Conservation (phyloP, 2,113 vertebrate genomes). For the Pavo muticus region DNA sequence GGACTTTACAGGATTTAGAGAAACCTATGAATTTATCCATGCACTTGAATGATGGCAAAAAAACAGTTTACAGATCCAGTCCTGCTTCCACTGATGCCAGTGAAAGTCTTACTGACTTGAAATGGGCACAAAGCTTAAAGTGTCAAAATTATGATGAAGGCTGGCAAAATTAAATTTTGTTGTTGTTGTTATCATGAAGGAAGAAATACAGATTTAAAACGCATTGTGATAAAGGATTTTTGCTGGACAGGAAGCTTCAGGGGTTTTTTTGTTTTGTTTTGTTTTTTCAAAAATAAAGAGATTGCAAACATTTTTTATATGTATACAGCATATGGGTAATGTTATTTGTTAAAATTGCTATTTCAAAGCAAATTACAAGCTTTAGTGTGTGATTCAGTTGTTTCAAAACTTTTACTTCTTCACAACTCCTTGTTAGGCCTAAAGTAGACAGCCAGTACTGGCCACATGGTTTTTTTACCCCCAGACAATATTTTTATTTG, state of each 20-base stretch:
- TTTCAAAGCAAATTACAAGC: constrained; percentile 1
- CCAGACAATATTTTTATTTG: not conserved
- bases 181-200: not conserved
- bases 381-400: not conserved
- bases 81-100: not conserved
- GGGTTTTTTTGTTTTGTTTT: too few relatives aligned
- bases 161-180: not conserved
- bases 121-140: not conserved
- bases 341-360: not conserved
- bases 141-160: not conserved
- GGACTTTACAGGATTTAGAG: not conserved
- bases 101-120: not conserved
- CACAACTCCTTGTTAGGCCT: constrained; percentile 4
- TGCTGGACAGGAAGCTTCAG: not conserved
- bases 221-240: not conserved
- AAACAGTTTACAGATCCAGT: not conserved
- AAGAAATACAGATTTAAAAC: not conserved
- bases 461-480: not conserved
- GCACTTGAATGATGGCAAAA: not conserved
- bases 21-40: not conserved
- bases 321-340: not conserved
- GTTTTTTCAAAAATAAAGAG: not conserved
- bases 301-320: not conserved
- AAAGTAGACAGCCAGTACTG: constrained; percentile 27
- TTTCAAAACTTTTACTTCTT: constrained; percentile 26